Evolutionary conservation across 2,113 vertebrate species (phyloP), one percentile per base, ranked within the genome.

Genomic region (Cottus gobio): DNA sequence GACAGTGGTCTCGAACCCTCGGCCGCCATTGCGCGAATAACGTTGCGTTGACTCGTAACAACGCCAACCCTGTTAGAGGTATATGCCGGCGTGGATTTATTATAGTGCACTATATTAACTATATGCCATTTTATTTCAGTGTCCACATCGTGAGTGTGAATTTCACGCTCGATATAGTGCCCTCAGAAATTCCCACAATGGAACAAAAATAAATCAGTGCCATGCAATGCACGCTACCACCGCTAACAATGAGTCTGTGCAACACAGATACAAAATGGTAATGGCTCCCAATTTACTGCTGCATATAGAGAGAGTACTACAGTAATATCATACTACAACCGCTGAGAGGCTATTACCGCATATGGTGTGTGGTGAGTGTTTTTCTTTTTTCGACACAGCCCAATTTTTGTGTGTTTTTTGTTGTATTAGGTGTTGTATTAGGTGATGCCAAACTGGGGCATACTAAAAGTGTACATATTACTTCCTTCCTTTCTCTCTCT

Each of bases 391-490:
- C n/a, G n/a, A n/a, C n/a, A n/a, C n/a, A n/a, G n/a, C n/a, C n/a
- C n/a, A n/a, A n/a, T n/a, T n/a, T n/a, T n/a, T n/a, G n/a, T n/a
- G n/a, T n/a, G n/a, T n/a, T n/a, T n/a, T n/a, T n/a, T n/a, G n/a
- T n/a, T n/a, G n/a, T n/a, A n/a, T n/a, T n/a, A n/a, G n/a, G n/a
- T n/a, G n/a, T n/a, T 31, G 37, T n/a, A 46, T 70, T 31, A 16
- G 26, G 4, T 56, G 31, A 0, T 65, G 9, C 37, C 64, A 71
- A 70, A 63, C 18, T 66, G 61, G 57, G 26, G 20, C 28, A 37
- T 30, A 54, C 34, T 64, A 57, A 71, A 77, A 58, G 66, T 52
- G 67, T 20, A 68, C 69, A 74, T 77, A 26, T 6, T 26, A 26
- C 62, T 48, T 71, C 39, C 42, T 15, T 46, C 75, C 31, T 66